Conservation (phyloP, 2,888 invertebrate species). For the Ophioninae sp. region DNA sequence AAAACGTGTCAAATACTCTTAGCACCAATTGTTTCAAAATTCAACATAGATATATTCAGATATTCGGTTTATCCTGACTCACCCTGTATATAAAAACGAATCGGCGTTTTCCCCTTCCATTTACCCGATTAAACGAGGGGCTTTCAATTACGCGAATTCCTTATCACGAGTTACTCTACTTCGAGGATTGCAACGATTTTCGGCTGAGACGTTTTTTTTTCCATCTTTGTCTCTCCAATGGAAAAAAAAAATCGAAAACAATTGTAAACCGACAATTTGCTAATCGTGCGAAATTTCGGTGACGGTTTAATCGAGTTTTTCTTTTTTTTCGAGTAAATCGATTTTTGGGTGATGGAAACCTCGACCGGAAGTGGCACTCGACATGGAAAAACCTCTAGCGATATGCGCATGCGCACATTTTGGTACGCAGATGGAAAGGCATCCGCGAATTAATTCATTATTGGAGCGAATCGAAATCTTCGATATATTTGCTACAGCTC, state of each 20-base stretch:
- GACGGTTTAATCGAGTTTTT: background rate
- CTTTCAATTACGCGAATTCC: background rate
- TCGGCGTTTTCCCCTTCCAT: background rate
- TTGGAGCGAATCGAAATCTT: constrained; percentile 48
- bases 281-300: background rate
- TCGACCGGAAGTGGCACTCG: background rate
- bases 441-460: constrained; percentile 63
- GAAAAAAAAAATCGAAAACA: background rate
- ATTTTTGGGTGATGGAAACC: no score
- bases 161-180: background rate
- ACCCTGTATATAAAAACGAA: background rate
- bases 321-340: no score
- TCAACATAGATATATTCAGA: no score
- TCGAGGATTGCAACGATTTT: no score
- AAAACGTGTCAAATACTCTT: no score
- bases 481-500: constrained; percentile 9
- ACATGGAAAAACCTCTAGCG: background rate
- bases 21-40: no score
- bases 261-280: background rate
- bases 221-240: background rate
- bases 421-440: constrained; percentile 27
- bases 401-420: background rate
- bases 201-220: background rate
- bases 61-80: no score
- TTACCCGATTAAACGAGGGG: background rate